These are phyloP conservation scores for Halcyon badia DNA, from an alignment of 2,797 vertebrate species.

Conservation along the genomic window DNA sequence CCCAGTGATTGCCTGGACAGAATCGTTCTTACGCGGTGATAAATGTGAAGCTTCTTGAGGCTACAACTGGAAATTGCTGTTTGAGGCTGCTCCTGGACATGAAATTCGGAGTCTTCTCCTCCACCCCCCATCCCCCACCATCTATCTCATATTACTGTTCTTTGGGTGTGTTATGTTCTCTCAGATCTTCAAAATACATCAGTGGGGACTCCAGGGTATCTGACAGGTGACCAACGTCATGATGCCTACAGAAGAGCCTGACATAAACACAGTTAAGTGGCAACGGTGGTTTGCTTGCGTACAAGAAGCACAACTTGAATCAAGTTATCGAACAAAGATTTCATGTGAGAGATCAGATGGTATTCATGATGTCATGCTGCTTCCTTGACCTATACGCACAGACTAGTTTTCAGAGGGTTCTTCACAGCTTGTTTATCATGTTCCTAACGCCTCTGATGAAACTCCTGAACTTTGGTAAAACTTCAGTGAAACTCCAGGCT, in stretches of 20 bases:
- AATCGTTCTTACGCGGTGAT: fast-evolving
- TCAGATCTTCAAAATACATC: fast-evolving
- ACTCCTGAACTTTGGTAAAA: not conserved
- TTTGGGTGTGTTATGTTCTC: not conserved
- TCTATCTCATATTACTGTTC: not conserved
- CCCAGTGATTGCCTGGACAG: fast-evolving
- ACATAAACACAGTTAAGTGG: not conserved
- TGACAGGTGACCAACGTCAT: not conserved
- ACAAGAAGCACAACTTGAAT: not conserved
- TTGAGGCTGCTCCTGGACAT: not conserved
- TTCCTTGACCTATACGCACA: not conserved
- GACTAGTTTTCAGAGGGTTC: not conserved
- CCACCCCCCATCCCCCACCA: too few species aligned
- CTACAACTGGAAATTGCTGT: not conserved
- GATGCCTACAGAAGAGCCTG: not conserved
- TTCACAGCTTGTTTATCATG: not conserved
- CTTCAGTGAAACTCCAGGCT: not conserved
- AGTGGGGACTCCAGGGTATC: not conserved
- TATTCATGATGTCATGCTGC: not conserved
- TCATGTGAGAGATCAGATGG: not conserved
- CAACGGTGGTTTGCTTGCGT: fast-evolving
- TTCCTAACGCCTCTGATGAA: not conserved
- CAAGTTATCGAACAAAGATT: not conserved
- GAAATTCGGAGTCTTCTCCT: not conserved
- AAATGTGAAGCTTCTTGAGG: not conserved